Evolutionary conservation across 2,888 invertebrate species (phyloP), one percentile per base, ranked within the genome.

Genomic region (Eristalinus aeneus): DNA sequence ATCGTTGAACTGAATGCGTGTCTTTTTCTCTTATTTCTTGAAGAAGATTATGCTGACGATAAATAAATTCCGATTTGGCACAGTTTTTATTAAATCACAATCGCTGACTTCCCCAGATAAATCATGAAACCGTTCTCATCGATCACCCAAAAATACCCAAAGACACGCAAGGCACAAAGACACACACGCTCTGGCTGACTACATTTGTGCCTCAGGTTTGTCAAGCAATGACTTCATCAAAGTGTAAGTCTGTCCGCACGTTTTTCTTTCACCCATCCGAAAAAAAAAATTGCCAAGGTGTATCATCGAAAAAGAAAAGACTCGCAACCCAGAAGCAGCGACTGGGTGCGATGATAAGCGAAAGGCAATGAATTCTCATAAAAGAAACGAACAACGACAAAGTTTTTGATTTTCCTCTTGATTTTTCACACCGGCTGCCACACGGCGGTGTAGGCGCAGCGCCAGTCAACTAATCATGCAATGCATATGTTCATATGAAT

Each of bases 221-320:
- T 34, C 60, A 71, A 63, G 46, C 61, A 76, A 80, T 85, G 84
- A 85, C 80, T 76, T 85, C 84, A 85, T 63, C 53, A 63, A 23
- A 56, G 23, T 16, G 16, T 46, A 16, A 46, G 46, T 46, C 46
- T 16, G 16, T 8, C 56, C 56, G 23, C 23, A 56, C 23, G 56
- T 11, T 23, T 23, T 23, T 22, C 12, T 27, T 56, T 23, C 39
- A 2, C 58, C n/a, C 10, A 32, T 9, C 23, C 20, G 20, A n/a
- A 9, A 36, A 20, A 20, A 23, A 32, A 72, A 58, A 32, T 23
- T 46, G 54, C 53, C 68, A 60, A 58, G 69, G 61, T 79, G 74
- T 83, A 69, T 78, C 74, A 75, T 78, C 46, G 16, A 5, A n/a
- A 46, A 46, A 16, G 16, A 46, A 16, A 16, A 8, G 46, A 46